Evolutionary conservation across 2,888 invertebrate species (phyloP).

Genomic region (Volucella zonaria): DNA sequence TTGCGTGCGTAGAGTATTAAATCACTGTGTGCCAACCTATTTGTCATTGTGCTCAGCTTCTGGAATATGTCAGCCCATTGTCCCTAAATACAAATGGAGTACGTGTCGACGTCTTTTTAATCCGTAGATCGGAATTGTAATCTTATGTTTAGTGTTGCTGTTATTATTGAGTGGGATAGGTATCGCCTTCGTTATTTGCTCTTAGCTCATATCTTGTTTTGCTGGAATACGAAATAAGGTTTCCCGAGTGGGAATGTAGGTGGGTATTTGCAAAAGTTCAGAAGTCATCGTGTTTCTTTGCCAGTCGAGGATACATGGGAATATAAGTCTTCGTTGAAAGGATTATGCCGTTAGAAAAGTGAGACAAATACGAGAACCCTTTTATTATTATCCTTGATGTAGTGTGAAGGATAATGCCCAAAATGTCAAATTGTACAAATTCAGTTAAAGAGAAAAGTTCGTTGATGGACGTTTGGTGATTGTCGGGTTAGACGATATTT

Average conservation of each 20-base stretch:
- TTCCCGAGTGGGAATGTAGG: background rate
- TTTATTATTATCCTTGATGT: constrained; percentile 35
- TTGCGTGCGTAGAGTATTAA: constrained; percentile 55
- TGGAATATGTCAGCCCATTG: constrained; percentile 53
- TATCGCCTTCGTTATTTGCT: constrained; percentile 19
- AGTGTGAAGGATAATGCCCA: constrained; percentile 34
- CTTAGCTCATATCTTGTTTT: constrained; percentile 24
- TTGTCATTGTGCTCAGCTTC: constrained; percentile 62
- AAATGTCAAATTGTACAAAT: constrained; percentile 49
- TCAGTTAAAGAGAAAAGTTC: constrained; percentile 14
- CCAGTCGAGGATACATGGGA: constrained; percentile 9
- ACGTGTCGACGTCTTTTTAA: constrained; percentile 62
- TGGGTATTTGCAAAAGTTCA: constrained; percentile 27
- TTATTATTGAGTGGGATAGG: background rate
- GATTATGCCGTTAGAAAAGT: constrained; percentile 22
- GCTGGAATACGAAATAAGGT: constrained; percentile 3
- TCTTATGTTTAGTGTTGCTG: constrained; percentile 24
- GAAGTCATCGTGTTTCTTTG: constrained; percentile 27
- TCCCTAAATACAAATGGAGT: constrained; percentile 53
- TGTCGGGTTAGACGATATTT: constrained; percentile 4
- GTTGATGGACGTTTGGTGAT: constrained; percentile 19
- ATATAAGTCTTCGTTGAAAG: constrained; percentile 5
- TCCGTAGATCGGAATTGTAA: constrained; percentile 52
- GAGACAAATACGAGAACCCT: background rate
- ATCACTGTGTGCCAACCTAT: constrained; percentile 66